phyloP scores from a whole-genome alignment of 2,888 invertebrate genomes.

The Melangyna quadrimaculata region DNA sequence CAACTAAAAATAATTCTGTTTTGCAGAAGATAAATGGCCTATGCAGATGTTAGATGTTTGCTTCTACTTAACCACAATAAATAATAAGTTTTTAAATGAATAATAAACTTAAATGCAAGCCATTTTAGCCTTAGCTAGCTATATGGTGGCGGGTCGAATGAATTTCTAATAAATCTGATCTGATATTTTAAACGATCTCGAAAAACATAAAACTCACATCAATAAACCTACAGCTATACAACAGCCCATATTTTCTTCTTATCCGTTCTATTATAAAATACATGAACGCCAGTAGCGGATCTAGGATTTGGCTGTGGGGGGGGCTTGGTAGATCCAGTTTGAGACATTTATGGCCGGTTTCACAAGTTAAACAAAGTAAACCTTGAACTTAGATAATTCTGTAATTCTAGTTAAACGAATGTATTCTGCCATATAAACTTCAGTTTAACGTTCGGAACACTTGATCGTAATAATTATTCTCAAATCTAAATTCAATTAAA shows the following conservation, averaged over 20 bases:
- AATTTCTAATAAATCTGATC: constrained; percentile 18
- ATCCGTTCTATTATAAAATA: not conserved
- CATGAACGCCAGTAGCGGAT: too few species aligned
- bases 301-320: too few species aligned
- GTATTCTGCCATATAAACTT: too few species aligned
- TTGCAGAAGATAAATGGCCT: not conserved
- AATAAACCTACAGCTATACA: constrained; percentile 12
- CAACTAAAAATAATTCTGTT: not conserved
- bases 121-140: not conserved
- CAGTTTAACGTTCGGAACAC: too few species aligned
- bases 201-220: constrained; percentile 24
- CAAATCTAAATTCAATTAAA: too few species aligned
- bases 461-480: too few species aligned
- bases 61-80: constrained; percentile 18
- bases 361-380: too few species aligned
- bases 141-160: constrained; percentile 1
- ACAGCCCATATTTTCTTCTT: not conserved
- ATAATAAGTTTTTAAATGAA: constrained; percentile 6
- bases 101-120: constrained; percentile 1
- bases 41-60: constrained; percentile 10
- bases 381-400: too few species aligned
- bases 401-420: too few species aligned
- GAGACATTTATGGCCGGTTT: too few species aligned
- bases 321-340: too few species aligned
- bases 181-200: constrained; percentile 8